Evolutionary conservation across 2,888 invertebrate species (phyloP), one percentile per base, ranked within the genome.

Genomic region (Itoplectis maculator): DNA sequence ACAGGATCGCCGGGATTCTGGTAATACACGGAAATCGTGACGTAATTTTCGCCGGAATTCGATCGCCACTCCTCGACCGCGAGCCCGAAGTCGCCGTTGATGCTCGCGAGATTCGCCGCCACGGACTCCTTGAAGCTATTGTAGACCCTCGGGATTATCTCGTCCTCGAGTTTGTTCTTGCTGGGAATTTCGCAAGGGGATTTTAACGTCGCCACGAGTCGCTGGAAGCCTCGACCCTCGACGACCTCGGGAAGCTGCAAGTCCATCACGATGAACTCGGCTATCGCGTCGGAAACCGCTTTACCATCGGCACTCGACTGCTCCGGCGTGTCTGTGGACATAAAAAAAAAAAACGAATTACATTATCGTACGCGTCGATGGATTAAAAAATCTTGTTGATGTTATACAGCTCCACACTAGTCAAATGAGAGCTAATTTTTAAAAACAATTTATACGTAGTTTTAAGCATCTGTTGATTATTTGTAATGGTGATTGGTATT

Each of bases 151-250:
- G 94, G 94, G 82, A 94, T 92, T 29, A 94, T 91, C 76, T 93
- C 93, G 73, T 93, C 93, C 80, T 93, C 93, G 5, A 94, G 86
- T 82, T 93, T 93, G 70, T 90, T 91, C 87, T 93, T 93, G 66
- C 92, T 92, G 0, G 94, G 94, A 29, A 94, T 93, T 87, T 93
- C 93, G 83, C 93, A 93, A 0, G 93, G 93, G 0, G 93, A 93
- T 51, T 91, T 90, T 0, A 94, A 85, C 0, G 93, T 93, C 0
- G 93, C 93, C 0, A 94, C 90, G 1, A 94, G 88, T 65, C 93
- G 90, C 80, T 93, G 93, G 84, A 94, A 94, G 18, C 94, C 93
- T 85, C 91, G 88, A 4, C 93, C 93, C 81, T 94, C 93, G 0
- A 94, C 94, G 18, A 94, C 91, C 74, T 93, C 93, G 0, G 94